phyloP scores from a whole-genome alignment of 1,140 invertebrate genomes.

The Helicoverpa zea region DNA sequence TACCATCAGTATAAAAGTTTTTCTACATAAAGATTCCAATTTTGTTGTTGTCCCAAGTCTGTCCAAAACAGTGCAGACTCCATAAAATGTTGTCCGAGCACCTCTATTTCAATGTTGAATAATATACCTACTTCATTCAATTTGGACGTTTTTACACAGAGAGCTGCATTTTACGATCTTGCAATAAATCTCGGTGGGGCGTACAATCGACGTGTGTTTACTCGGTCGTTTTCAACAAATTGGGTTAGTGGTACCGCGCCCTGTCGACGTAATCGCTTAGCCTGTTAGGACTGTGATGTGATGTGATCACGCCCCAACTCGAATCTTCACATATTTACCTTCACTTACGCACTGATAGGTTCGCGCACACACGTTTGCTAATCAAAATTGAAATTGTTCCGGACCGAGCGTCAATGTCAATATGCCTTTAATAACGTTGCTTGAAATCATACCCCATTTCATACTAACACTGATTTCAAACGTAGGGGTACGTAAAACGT shows the following conservation, averaged over 20 bases:
- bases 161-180: conserved; percentile 74
- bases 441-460: conserved; percentile 39
- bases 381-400: conserved; percentile 60
- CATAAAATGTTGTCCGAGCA: conserved; percentile 57
- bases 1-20: too few species aligned
- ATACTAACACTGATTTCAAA: conserved; percentile 11
- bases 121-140: conserved; percentile 65
- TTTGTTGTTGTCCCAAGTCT: background rate
- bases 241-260: conserved; percentile 77
- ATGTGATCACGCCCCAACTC: conserved; percentile 65
- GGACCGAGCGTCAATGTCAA: conserved; percentile 50
- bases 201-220: conserved; percentile 76
- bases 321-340: conserved; percentile 72
- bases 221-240: conserved; percentile 77
- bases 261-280: conserved; percentile 69
- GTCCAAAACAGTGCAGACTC: conserved; percentile 58
- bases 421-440: conserved; percentile 29
- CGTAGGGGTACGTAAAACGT: background rate
- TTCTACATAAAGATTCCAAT: too few species aligned
- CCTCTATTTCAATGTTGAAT: conserved; percentile 57
- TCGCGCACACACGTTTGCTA: conserved; percentile 57
- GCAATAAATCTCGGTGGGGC: conserved; percentile 73
- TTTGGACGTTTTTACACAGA: conserved; percentile 68
- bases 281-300: conserved; percentile 69
- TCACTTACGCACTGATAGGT: conserved; percentile 57